phyloP scores from a whole-genome alignment of 2,888 invertebrate species.

The Trisateles emortualis region DNA sequence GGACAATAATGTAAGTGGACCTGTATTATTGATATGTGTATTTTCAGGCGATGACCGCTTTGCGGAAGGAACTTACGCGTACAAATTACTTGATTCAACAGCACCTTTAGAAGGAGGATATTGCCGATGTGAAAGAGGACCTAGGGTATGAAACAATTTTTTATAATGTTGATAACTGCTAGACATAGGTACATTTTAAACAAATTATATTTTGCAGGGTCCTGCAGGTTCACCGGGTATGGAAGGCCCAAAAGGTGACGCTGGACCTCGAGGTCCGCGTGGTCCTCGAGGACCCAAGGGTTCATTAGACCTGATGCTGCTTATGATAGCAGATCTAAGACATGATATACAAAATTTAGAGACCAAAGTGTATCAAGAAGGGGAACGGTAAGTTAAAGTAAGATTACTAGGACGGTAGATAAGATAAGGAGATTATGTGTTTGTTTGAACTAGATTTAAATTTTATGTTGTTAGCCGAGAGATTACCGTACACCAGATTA shows the following conservation, averaged over 20 bases:
- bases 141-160: conserved; percentile 79
- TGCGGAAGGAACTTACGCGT: conserved; percentile 79
- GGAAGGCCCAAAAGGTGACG: conserved; percentile 88
- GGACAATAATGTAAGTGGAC: too few species aligned
- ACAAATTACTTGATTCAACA: conserved; percentile 87
- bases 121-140: conserved; percentile 89
- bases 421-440: conserved; percentile 6
- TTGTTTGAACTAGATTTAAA: neutral
- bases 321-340: conserved; percentile 88
- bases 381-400: conserved; percentile 65
- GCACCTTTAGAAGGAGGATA: conserved; percentile 87
- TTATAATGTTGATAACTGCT: neutral
- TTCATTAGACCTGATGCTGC: conserved; percentile 88
- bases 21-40: too few species aligned
- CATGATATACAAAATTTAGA: conserved; percentile 89
- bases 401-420: conserved; percentile 6
- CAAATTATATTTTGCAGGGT: too few species aligned
- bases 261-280: conserved; percentile 85
- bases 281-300: conserved; percentile 88
- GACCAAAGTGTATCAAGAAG: conserved; percentile 85
- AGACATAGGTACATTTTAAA: too few species aligned
- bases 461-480: neutral
- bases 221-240: conserved; percentile 87
- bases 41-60: conserved; percentile 67
- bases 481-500: neutral